phyloP scores from a whole-genome alignment of 92 coral and sea anemone genomes.

The Zoanthus sansibaricus region DNA sequence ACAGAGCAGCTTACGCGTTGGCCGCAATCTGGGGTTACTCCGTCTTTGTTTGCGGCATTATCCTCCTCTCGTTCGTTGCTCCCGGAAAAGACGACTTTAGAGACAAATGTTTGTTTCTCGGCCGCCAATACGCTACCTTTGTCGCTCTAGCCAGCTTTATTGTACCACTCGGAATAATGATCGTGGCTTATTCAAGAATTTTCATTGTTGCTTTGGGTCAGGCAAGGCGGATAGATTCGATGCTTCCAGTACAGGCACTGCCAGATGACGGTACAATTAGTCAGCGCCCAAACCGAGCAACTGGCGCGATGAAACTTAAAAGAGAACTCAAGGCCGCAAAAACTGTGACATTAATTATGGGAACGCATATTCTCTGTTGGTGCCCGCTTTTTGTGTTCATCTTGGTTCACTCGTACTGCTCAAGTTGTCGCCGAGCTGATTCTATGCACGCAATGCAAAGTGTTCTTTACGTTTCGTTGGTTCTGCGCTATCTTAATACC shows the following conservation, averaged over 20 bases:
- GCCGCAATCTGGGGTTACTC: conserved; percentile 87
- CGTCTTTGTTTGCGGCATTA: conserved; percentile 64
- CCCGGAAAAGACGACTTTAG: conserved; percentile 46
- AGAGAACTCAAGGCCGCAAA: conserved; percentile 94
- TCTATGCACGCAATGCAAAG: conserved; percentile 4
- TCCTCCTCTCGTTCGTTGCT: conserved; percentile 60
- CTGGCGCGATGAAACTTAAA: conserved; percentile 47
- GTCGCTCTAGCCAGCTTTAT: conserved; percentile 84
- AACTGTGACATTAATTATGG: conserved; percentile 89
- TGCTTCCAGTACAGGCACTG: conserved; percentile 37
- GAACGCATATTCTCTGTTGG: conserved; percentile 90
- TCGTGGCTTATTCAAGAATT: conserved; percentile 76
- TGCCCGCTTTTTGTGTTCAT: conserved; percentile 80
- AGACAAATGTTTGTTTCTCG: conserved; percentile 72
- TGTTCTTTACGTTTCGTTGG: conserved; percentile 61
- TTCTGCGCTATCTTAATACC: conserved; percentile 79
- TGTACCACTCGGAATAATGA: conserved; percentile 77
- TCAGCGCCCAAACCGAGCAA: conserved; percentile 35
- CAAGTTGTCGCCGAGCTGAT: conserved; percentile 41
- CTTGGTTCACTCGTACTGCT: conserved; percentile 68
- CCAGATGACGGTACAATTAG: background rate
- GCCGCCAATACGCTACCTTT: conserved; percentile 75
- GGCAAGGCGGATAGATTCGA: conserved; percentile 75
- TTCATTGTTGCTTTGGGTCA: conserved; percentile 79
- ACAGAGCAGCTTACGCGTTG: conserved; percentile 67